Conservation (phyloP, 2,888 invertebrate genomes). For the Nezara viridula region DNA sequence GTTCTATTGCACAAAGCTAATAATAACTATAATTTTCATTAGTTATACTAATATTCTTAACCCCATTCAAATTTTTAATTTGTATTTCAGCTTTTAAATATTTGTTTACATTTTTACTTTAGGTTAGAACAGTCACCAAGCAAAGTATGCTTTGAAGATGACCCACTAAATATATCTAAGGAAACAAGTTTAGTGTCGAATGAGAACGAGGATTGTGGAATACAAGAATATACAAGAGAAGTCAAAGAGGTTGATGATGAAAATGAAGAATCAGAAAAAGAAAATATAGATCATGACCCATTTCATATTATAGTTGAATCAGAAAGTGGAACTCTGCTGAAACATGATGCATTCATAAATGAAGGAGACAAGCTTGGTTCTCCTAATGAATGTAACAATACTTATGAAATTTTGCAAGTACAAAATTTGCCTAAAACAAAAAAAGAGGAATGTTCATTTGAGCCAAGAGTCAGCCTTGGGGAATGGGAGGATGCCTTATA, state of each 20-base stretch:
- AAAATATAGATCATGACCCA: slow-evolving; percentile 57
- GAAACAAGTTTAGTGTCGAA: not conserved
- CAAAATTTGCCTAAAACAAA: slow-evolving; percentile 60
- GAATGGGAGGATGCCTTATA: slow-evolving; percentile 65
- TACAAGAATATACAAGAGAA: not conserved
- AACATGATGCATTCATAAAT: slow-evolving; percentile 61
- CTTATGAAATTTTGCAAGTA: slow-evolving; percentile 62
- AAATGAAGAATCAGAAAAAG: slow-evolving; percentile 9
- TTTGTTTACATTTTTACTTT: not conserved
- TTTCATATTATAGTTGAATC: slow-evolving; percentile 63
- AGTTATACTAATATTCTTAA: not conserved
- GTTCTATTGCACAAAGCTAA: no score
- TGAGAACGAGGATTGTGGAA: not conserved
- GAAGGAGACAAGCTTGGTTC: slow-evolving; percentile 58
- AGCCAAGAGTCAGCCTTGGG: slow-evolving; percentile 61
- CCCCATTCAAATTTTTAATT: not conserved
- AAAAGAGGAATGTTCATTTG: slow-evolving; percentile 56
- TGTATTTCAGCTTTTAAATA: not conserved
- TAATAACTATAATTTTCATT: no score
- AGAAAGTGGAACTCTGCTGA: slow-evolving; percentile 62
- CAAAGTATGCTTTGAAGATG: not conserved
- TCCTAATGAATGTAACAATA: slow-evolving; percentile 50
- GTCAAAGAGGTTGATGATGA: not conserved
- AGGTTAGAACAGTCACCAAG: slow-evolving; percentile 3
- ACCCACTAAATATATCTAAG: not conserved